Base-by-base conservation (phyloP, 2,113 vertebrate genomes). In the Lichenostomus cassidix region DNA sequence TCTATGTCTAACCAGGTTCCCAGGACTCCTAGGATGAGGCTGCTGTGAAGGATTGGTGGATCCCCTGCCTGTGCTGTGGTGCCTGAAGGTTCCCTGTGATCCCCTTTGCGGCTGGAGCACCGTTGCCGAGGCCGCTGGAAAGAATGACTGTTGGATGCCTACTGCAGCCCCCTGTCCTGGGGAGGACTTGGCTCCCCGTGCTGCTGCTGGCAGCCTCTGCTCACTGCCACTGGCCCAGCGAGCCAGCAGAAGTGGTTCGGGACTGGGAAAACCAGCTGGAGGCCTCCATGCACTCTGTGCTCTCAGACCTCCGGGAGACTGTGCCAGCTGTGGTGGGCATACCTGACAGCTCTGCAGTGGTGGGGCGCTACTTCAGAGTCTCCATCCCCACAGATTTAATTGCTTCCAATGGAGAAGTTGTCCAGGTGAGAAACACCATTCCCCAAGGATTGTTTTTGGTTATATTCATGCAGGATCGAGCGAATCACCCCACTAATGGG, bases 231-330 rank as follows among this genome's bases (percentile, higher is more conserved):
- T 97, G 98, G 97, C 97, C 97, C 87, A 98, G 97, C 14, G 98
- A 98, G 83, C 97, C 98, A 0, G 95, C 96, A 11, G 98, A 98
- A 42, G 96, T 98, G 25, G 41, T 97, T 96, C 98, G 97, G 96
- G 98, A 98, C 97, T 98, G 98, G 97, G 97, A 98, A 49, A 97
- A 98, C 97, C 98, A 99, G 91, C 97, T 99, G 9, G 99, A 99
- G 96, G 99, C 99, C 10, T 99, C 99, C 89, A 99, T 99, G 99
- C 98, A 99, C 96, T 99, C 99, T 0, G 95, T 98, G 84, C 98
- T 99, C 17, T 97, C 98, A 1, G 98, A 98, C 63, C 96, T 99
- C 13, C 98, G 98, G 5, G 97, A 98, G 92, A 94, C 98, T 22
- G 91, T 98, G 17, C 98, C 97, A 0, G 88, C 97, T 1, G 98